A percentile compares a stretch with the other conserved stretches of the same genome.
Conservation (phyloP, 2,888 invertebrate genomes). For the Phengaris alcon region DNA sequence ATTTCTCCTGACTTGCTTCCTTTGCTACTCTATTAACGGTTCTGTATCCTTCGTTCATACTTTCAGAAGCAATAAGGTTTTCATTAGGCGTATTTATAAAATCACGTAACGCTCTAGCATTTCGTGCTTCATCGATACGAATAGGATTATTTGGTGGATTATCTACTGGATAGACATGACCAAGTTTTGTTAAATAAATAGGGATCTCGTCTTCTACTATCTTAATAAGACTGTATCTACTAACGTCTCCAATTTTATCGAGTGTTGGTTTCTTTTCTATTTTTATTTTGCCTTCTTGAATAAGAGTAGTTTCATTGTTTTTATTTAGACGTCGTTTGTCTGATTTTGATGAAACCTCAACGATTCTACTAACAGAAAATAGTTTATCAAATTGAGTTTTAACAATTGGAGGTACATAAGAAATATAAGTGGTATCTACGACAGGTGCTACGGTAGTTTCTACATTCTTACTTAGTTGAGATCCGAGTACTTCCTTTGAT, state of each 20-base stretch:
- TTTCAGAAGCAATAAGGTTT: constrained; percentile 72
- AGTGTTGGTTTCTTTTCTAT: constrained; percentile 81
- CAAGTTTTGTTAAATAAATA: constrained; percentile 70
- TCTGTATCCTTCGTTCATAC: constrained; percentile 72
- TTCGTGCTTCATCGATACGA: constrained; percentile 73
- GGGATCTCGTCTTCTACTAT: constrained; percentile 81
- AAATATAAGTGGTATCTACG: constrained; percentile 49
- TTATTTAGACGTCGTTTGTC: constrained; percentile 79
- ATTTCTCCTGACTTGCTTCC: constrained; percentile 42
- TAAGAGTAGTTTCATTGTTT: constrained; percentile 73
- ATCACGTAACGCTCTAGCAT: constrained; percentile 66
- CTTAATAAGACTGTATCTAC: constrained; percentile 83
- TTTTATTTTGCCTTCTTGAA: constrained; percentile 74
- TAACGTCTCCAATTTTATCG: constrained; percentile 85
- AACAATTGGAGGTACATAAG: constrained; percentile 56
- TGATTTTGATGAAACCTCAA: constrained; percentile 83
- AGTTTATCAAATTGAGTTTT: constrained; percentile 80
- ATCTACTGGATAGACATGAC: constrained; percentile 72
- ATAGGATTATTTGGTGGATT: constrained; percentile 72
- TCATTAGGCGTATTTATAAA: constrained; percentile 65
- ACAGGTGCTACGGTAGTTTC: constrained; percentile 39
- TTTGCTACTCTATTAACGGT: constrained; percentile 55
- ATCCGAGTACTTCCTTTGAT: constrained; percentile 35
- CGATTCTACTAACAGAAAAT: constrained; percentile 84
- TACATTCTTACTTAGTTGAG: constrained; percentile 33